Percentiles rank a stretch among this genome's conserved stretches.
These are phyloP conservation scores for Lepidochrysops patricia DNA, from an alignment of 2,888 invertebrate genomes.

Conservation along the genomic window DNA sequence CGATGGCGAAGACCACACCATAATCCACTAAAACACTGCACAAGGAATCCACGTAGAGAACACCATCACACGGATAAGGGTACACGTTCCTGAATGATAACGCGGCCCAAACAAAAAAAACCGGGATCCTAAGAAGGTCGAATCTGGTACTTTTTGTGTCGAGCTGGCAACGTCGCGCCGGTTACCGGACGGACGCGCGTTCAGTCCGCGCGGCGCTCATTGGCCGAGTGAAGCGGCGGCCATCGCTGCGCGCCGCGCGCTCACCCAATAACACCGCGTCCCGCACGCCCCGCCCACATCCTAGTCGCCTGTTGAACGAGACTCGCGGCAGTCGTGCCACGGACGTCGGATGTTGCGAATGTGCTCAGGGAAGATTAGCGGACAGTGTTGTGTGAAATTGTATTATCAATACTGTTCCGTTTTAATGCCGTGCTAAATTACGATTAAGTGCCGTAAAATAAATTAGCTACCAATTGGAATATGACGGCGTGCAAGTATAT, in stretches of 20 bases:
- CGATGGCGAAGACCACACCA: constrained; percentile 70
- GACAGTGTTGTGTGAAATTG: constrained; percentile 16
- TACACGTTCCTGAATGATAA: constrained; percentile 70
- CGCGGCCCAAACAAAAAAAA: constrained; percentile 71
- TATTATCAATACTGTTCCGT: constrained; percentile 15
- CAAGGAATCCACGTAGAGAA: constrained; percentile 55
- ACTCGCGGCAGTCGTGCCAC: constrained; percentile 57
- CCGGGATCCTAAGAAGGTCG: constrained; percentile 72
- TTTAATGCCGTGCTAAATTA: not conserved
- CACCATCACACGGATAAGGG: constrained; percentile 69
- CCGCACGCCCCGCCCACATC: constrained; percentile 72
- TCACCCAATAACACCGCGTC: constrained; percentile 64
- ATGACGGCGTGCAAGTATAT: constrained; percentile 6
- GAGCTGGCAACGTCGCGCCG: constrained; percentile 70
- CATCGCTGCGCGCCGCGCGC: constrained; percentile 53
- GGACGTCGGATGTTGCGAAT: constrained; percentile 36
- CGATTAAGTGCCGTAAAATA: not conserved
- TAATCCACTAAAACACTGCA: constrained; percentile 64
- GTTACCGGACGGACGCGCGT: constrained; percentile 66
- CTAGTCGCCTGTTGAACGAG: constrained; percentile 64
- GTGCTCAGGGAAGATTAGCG: constrained; percentile 26
- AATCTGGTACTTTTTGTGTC: constrained; percentile 70
- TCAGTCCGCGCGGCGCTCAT: constrained; percentile 65
- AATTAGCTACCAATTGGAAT: not conserved
- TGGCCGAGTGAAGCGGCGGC: constrained; percentile 70